These are phyloP conservation scores for Drepana falcataria DNA, from an alignment of 2,888 invertebrate species.

Conservation along the genomic window DNA sequence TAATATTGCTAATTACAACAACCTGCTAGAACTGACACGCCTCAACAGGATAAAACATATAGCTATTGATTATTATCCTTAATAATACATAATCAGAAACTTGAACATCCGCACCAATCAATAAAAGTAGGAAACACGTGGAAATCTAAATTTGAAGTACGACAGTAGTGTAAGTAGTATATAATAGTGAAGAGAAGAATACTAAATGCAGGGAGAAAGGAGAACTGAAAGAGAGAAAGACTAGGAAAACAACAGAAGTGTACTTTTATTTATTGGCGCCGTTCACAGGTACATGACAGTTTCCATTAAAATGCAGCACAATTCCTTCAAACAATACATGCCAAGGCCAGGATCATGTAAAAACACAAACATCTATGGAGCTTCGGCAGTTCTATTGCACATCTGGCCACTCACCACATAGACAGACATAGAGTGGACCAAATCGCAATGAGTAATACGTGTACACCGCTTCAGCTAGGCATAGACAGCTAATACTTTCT, in stretches of 20 bases:
- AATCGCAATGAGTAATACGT: slow-evolving; percentile 46
- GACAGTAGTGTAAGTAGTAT: slow-evolving; percentile 13
- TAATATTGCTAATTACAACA: slow-evolving; percentile 48
- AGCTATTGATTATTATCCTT: slow-evolving; percentile 27
- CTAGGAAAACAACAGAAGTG: slow-evolving; percentile 10
- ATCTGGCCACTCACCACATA: slow-evolving; percentile 26
- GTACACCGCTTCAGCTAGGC: slow-evolving; percentile 37
- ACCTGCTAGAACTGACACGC: slow-evolving; percentile 38
- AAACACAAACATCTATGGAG: slow-evolving; percentile 47
- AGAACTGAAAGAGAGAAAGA: slow-evolving; percentile 6
- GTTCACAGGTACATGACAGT: slow-evolving; percentile 66
- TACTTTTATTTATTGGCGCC: slow-evolving; percentile 59
- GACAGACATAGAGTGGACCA: slow-evolving; percentile 27
- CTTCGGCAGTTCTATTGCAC: slow-evolving; percentile 44
- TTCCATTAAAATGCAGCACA: slow-evolving; percentile 50
- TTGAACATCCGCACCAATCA: slow-evolving; percentile 57
- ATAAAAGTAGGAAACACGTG: slow-evolving; percentile 31
- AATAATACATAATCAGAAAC: slow-evolving; percentile 37
- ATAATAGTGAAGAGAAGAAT: slow-evolving; percentile 8
- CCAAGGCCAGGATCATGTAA: slow-evolving; percentile 50
- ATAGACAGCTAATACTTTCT: slow-evolving; percentile 30
- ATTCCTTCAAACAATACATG: slow-evolving; percentile 35
- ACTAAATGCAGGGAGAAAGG: slow-evolving; percentile 11
- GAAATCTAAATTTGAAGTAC: slow-evolving; percentile 15
- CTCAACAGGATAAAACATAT: slow-evolving; percentile 41